Conservation (phyloP, 2,113 vertebrate species). For the Antechinus flavipes region DNA sequence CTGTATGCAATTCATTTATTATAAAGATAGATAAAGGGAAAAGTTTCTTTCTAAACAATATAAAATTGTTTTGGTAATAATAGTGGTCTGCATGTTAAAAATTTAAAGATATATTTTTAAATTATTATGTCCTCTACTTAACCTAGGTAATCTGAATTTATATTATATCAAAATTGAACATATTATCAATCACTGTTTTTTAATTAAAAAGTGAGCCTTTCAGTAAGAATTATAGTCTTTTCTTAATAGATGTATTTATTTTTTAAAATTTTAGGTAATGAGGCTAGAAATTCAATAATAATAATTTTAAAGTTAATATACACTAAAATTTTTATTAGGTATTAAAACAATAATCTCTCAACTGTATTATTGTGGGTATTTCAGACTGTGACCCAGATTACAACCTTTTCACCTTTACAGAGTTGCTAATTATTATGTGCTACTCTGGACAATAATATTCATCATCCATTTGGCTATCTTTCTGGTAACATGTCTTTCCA, state of each 20-base stretch:
- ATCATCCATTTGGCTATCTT: background rate
- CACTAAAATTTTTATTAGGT: conserved; percentile 23
- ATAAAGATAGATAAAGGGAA: background rate
- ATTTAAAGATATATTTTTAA: background rate
- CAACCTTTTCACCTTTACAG: background rate
- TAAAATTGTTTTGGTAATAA: background rate
- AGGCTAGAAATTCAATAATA: background rate
- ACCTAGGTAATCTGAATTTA: background rate
- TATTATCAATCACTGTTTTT: background rate
- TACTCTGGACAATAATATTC: background rate
- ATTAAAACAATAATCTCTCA: background rate
- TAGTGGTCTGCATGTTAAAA: background rate
- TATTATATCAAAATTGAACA: background rate
- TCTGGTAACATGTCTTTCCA: background rate
- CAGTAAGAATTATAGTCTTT: background rate
- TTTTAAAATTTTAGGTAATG: conserved; percentile 26
- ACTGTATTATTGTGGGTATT: background rate
- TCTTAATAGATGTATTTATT: conserved; percentile 25
- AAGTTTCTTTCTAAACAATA: conserved; percentile 9
- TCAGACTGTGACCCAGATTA: background rate
- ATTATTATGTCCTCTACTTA: background rate
- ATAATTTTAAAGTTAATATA: conserved; percentile 10
- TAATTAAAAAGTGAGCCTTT: background rate
- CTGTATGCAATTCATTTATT: background rate
- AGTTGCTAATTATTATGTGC: background rate